Base-by-base conservation (phyloP, 2,888 invertebrate genomes). In the Reticulitermes lucifugus region DNA sequence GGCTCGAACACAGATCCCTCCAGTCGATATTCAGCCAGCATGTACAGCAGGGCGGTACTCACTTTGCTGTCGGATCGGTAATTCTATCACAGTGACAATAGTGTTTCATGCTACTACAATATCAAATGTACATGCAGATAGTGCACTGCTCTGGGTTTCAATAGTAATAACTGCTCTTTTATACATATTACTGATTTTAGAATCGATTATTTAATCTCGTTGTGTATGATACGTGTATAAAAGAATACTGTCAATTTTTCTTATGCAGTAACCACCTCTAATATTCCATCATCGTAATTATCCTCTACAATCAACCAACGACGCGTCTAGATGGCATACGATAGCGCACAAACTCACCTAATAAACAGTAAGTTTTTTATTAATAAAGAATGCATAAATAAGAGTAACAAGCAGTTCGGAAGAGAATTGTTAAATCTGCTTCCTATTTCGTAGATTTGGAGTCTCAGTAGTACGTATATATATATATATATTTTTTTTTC, bases 1-100 rank as follows among this genome's bases (percentile, higher is more conserved):
- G 81, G 81, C 43, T 81, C 81, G 81, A 81, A 81, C 81, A 81
- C 81, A 81, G 81, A 65, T 70, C 81, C 81, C 70, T 70, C 65
- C 81, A 81, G 81, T 81, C 81, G 81, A 81, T 81, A 81, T 81
- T 70, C 81, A 43, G 41, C 65, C 43, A 10, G 65, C 65, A 70
- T 7, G 65, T 43, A 5, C 70, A 70, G 65, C 14, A 73, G 73
- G 41, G 73, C 21, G 41, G 73, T 35, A 21, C 41, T 1, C 73
- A 35, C 73, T 41, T 73, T 73, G 73, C 73, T 73, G 73, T 73
- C 25, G 65, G 14, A 3, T 18, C 41, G 73, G 73, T 73, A 73
- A 73, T 73, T 73, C 73, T 73, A 73, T 73, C 41, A 73, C 41
- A 35, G 73, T 73, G 73, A 73, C 73, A 73, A 73, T 14, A 41